phyloP scores from a whole-genome alignment of 2,888 invertebrate species.

The Athalia circularis region DNA sequence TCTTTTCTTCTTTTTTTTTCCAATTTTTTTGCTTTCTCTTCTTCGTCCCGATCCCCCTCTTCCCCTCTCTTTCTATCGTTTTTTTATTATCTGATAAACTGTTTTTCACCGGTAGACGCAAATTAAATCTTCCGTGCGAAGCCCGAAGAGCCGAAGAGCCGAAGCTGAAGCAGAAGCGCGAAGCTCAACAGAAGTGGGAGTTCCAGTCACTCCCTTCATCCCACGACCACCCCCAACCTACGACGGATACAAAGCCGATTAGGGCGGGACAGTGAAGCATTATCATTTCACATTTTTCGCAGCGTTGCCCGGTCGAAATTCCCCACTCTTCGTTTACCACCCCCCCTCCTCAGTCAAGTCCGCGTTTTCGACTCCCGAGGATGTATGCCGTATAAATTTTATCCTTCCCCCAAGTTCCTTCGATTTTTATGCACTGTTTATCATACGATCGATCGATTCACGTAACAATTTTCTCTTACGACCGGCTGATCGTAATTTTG shows the following conservation, averaged over 20 bases:
- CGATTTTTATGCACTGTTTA: too few species aligned
- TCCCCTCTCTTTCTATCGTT: slow-evolving; percentile 4
- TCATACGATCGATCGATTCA: too few species aligned
- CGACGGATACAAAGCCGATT: slow-evolving; percentile 70
- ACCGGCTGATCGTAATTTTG: too few species aligned
- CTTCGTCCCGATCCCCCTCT: slow-evolving; percentile 25
- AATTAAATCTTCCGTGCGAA: slow-evolving; percentile 67
- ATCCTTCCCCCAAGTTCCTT: too few species aligned
- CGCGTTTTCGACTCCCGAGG: background rate
- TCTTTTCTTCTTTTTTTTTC: background rate
- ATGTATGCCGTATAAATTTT: too few species aligned
- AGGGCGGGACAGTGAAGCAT: slow-evolving; percentile 67
- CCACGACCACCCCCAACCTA: slow-evolving; percentile 51
- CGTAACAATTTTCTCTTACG: too few species aligned
- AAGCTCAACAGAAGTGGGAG: slow-evolving; percentile 2
- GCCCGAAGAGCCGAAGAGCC: slow-evolving; percentile 46
- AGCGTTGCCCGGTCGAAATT: slow-evolving; percentile 41
- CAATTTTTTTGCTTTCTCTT: slow-evolving; percentile 21
- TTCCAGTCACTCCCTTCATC: background rate
- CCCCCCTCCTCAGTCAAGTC: background rate
- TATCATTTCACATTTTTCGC: slow-evolving; percentile 67
- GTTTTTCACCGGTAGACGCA: slow-evolving; percentile 69
- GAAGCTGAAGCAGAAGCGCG: slow-evolving; percentile 23
- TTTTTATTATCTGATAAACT: slow-evolving; percentile 71
- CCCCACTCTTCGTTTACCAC: background rate